phyloP scores from a whole-genome alignment of 2,888 invertebrate genomes.

The Acleris literana region DNA sequence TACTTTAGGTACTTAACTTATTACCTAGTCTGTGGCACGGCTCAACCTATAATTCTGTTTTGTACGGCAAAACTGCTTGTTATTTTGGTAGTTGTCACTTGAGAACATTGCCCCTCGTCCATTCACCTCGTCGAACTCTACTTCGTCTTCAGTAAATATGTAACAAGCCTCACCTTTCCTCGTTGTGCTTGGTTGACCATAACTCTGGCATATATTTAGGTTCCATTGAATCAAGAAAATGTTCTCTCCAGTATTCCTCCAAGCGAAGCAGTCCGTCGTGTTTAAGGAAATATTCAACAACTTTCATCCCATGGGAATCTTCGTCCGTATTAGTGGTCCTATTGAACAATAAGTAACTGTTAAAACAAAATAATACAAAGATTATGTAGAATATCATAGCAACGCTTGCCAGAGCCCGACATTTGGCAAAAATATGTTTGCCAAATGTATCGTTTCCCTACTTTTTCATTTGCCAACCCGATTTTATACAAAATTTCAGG shows the following conservation, averaged over 20 bases:
- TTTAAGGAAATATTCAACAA: slow-evolving; percentile 83
- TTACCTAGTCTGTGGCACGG: no score
- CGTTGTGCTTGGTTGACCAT: slow-evolving; percentile 90
- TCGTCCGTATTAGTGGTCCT: slow-evolving; percentile 77
- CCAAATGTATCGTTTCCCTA: no score
- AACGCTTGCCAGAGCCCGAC: no score
- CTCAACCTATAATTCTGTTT: no score
- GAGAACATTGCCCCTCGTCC: neutral
- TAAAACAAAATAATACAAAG: neutral
- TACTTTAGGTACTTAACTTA: no score
- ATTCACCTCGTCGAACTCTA: neutral
- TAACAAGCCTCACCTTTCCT: slow-evolving; percentile 75
- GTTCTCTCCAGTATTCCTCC: slow-evolving; percentile 89
- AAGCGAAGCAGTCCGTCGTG: slow-evolving; percentile 84
- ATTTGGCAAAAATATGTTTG: no score
- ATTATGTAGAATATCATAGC: no score
- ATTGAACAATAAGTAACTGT: neutral
- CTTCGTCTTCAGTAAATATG: neutral
- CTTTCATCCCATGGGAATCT: slow-evolving; percentile 81
- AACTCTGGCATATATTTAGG: slow-evolving; percentile 87
- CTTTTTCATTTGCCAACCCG: no score
- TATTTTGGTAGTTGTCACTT: neutral
- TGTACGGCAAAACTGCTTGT: no score
- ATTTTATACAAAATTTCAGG: no score
- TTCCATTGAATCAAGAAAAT: slow-evolving; percentile 88